Base-by-base conservation (phyloP, 2,888 invertebrate species). In the Onchidella celtica region DNA sequence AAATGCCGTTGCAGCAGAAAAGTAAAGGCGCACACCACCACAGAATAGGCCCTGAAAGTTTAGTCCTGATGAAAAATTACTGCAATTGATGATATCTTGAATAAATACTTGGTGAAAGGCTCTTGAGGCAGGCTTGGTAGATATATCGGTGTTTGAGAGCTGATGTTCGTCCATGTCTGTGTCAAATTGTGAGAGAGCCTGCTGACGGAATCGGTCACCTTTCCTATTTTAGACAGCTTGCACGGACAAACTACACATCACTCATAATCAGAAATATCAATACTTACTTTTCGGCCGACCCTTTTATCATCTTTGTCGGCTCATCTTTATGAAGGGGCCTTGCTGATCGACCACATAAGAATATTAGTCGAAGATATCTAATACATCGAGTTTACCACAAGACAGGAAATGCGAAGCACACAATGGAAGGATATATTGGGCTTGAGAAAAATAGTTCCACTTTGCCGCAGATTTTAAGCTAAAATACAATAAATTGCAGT, bases 291-390 rank as follows among this genome's bases (percentile, higher is more conserved):
- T 88, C 86, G 77, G 85, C 83, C 80, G 85, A 86, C 84, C 85
- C 85, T 80, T 89, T 88, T 88, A 89, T 89, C 90, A 90, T 90
- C 88, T 90, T 90, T 86, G 80, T 70, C 79, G 70, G 73, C 66
- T 80, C 85, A 84, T 85, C 73, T 86, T 85, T 78, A 59, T 72
- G 68, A 68, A 66, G 66, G 59, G 80, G 70, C 65, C 69, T 79
- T 82, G 73, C 65, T 78, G 61, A 74, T 81, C 65, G 74, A 69
- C 77, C 77, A 63, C 82, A 83, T 59, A 59, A 82, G 63, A 72
- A 82, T 75, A 72, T 78, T 75, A 79, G 63, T 75, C 34, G 72
- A 47, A 69, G 59, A 69, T 73, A 74, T 76, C 84, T 65, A 72
- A 76, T 72, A 73, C 69, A 74, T 40, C 80, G 34, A 65, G 61